A percentile compares a stretch with the other conserved stretches of the same genome.
phyloP scores from a whole-genome alignment of 2,797 vertebrate genomes.

The Danio tinwini region DNA sequence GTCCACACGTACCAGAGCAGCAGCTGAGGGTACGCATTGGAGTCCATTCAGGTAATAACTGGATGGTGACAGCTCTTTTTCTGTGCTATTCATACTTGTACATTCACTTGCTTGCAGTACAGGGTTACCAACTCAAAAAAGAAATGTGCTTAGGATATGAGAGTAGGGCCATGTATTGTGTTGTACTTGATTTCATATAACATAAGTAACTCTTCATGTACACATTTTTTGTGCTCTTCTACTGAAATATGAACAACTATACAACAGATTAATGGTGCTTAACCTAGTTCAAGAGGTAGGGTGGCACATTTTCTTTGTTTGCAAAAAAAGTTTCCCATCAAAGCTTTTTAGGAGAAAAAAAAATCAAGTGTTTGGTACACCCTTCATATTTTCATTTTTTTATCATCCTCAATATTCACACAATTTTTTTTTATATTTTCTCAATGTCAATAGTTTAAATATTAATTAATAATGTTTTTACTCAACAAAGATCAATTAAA shows the following conservation, averaged over 20 bases:
- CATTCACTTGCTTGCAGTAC: neutral
- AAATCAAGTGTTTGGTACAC: neutral
- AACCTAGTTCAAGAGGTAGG: constrained; percentile 3
- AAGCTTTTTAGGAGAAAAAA: neutral
- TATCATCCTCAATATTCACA: neutral
- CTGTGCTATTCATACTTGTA: neutral
- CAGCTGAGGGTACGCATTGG: constrained; percentile 81
- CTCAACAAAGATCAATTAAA: neutral
- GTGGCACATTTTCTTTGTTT: neutral
- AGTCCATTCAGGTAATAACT: constrained; percentile 79
- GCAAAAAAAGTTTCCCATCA: neutral
- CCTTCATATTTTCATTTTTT: neutral
- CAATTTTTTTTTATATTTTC: neutral
- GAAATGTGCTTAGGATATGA: neutral
- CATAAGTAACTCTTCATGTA: neutral
- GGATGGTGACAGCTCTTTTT: neutral
- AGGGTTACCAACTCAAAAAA: neutral
- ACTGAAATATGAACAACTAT: neutral
- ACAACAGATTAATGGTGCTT: neutral
- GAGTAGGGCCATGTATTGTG: neutral
- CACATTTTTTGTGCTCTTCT: neutral
- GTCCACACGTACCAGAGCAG: constrained; percentile 78
- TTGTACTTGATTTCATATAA: neutral
- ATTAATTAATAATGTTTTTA: neutral
- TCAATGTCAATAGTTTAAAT: neutral